phyloP scores from a whole-genome alignment of 1,140 invertebrate species.

The Eriosoma lanigerum region DNA sequence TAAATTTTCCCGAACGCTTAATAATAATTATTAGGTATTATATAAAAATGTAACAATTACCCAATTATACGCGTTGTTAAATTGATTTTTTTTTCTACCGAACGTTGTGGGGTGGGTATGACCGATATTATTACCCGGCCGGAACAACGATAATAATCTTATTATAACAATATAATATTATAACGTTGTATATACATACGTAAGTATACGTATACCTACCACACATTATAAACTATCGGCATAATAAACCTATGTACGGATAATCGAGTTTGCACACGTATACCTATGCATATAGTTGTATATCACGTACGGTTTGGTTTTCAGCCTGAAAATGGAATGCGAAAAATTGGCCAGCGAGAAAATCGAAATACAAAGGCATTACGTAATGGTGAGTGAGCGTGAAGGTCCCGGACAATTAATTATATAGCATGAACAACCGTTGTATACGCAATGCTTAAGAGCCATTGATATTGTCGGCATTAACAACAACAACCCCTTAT shows the following conservation, averaged over 20 bases:
- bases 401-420: slow-evolving; percentile 51
- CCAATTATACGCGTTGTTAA: no score
- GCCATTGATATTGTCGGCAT: slow-evolving; percentile 34
- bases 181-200: no score
- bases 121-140: background rate
- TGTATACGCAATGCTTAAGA: slow-evolving; percentile 48
- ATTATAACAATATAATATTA: no score
- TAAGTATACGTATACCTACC: background rate
- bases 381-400: slow-evolving; percentile 83
- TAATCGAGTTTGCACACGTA: slow-evolving; percentile 24
- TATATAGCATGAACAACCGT: slow-evolving; percentile 50
- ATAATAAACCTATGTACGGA: background rate
- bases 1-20: no score
- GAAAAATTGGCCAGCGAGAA: slow-evolving; percentile 86
- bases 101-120: background rate
- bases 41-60: no score
- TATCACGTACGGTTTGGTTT: slow-evolving; percentile 53
- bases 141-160: no score
- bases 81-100: no score
- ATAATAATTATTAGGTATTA: no score
- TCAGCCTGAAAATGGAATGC: slow-evolving; percentile 58
- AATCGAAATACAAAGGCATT: slow-evolving; percentile 96
- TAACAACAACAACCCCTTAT: slow-evolving; percentile 31
- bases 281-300: slow-evolving; percentile 1
- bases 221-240: no score